Base-by-base conservation (phyloP, 2,113 vertebrate genomes). In the Mungos mungo region DNA sequence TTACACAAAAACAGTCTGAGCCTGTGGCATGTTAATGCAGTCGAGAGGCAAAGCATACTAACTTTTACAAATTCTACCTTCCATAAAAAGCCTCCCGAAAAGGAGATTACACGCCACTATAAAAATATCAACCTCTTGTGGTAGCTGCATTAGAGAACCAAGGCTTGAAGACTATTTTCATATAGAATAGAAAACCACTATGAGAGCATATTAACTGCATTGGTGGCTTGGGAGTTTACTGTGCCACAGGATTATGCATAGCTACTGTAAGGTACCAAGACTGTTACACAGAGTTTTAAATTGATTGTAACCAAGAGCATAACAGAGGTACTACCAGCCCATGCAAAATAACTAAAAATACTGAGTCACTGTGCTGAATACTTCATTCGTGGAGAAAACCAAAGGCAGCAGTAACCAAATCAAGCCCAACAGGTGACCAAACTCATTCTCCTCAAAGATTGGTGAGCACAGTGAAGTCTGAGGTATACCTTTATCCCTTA, bases 1-100 rank as follows among this genome's bases (percentile, higher is more conserved):
- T 98, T 98, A 99, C 98, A 98, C 98, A 98, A 98, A 99, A 98
- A 96, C 99, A 99, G 98, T 98, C 98, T 98, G 98, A 98, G 98
- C 98, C 98, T 96, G 45, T 98, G 98, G 98, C 98, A 87, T 95
- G 98, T 96, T 57, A 97, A 98, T 98, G 99, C 98, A 99, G 99
- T 98, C 71, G 98, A 98, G 99, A 99, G 99, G 99, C 99, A 98
- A 98, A 98, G 98, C 98, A 94, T 98, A 98, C 98, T 97, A 97
- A 97, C 98, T 97, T 90, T 97, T 98, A 98, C 98, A 98, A 98
- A 98, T 97, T 96, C 98, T 97, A 97, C 99, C 98, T 98, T 98
- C 98, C 98, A 69, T 86, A 98, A 98, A 98, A 98, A 98, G 98
- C 98, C 98, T 98, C 98, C 97, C 38, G 96, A 98, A 97, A 96